These are phyloP conservation scores for Drosophila ficusphila DNA, from an alignment of 1,140 invertebrate species.

Conservation along the genomic window DNA sequence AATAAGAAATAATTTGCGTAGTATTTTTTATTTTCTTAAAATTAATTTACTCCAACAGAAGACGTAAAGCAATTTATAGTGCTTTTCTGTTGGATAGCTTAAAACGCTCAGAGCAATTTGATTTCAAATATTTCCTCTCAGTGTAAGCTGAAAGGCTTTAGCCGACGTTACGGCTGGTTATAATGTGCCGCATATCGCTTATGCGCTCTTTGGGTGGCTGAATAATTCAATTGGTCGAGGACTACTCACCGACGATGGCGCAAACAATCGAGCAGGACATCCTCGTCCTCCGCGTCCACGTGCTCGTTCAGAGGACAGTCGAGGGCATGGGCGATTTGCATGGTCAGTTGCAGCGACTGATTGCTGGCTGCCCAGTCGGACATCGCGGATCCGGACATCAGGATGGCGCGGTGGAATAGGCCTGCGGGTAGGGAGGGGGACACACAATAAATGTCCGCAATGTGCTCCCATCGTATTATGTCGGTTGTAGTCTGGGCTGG, in stretches of 20 bases:
- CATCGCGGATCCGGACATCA: slow-evolving; percentile 97
- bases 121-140: background rate
- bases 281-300: slow-evolving; percentile 86
- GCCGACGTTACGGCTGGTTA: slow-evolving; percentile 47
- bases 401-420: slow-evolving; percentile 95
- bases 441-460: background rate
- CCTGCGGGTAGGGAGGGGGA: slow-evolving; percentile 85
- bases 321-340: slow-evolving; percentile 91
- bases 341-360: slow-evolving; percentile 91
- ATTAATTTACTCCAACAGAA: too few relatives aligned
- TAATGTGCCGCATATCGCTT: slow-evolving; percentile 18
- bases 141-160: slow-evolving; percentile 34
- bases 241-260: slow-evolving; percentile 85
- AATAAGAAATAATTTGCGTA: too few relatives aligned
- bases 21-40: too few relatives aligned
- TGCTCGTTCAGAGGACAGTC: slow-evolving; percentile 88
- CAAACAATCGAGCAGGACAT: slow-evolving; percentile 86
- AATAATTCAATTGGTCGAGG: slow-evolving; percentile 65
- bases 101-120: too few relatives aligned
- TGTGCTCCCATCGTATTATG: slow-evolving; percentile 32
- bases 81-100: too few relatives aligned
- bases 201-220: slow-evolving; percentile 32
- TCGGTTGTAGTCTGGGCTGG: background rate
- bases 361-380: slow-evolving; percentile 94
- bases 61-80: too few relatives aligned